phyloP scores from a whole-genome alignment of 2,797 vertebrate species.

The Sebastes baramenuke region DNA sequence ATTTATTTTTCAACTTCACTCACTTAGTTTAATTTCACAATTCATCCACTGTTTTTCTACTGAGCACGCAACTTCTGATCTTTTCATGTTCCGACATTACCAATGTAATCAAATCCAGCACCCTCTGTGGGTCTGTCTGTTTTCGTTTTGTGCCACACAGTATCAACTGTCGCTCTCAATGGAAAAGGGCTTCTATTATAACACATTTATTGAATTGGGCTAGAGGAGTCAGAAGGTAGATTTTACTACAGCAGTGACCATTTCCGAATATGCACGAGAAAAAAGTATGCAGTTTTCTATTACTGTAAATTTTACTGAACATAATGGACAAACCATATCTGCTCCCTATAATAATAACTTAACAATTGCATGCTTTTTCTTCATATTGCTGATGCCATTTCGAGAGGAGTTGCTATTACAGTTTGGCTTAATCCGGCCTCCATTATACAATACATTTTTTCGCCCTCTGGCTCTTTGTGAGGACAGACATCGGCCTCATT shows the following conservation, averaged over 20 bases:
- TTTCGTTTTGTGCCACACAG: slow-evolving; percentile 16
- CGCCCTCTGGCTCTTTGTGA: slow-evolving; percentile 35
- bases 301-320: slow-evolving; percentile 1
- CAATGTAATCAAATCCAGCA: slow-evolving; percentile 48
- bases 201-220: slow-evolving; percentile 22
- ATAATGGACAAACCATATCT: not conserved
- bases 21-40: slow-evolving; percentile 73
- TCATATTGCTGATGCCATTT: slow-evolving; percentile 15
- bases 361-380: slow-evolving; percentile 25
- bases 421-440: slow-evolving; percentile 1
- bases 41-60: slow-evolving; percentile 60
- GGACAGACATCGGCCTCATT: slow-evolving; percentile 28
- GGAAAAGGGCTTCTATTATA: slow-evolving; percentile 18
- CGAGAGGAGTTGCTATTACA: not conserved
- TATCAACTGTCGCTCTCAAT: slow-evolving; percentile 18
- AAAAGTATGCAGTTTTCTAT: not conserved
- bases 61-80: slow-evolving; percentile 49
- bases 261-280: not conserved
- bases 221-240: not conserved
- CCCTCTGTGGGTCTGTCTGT: slow-evolving; percentile 16
- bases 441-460: slow-evolving; percentile 23
- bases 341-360: slow-evolving; percentile 7
- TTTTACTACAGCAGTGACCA: not conserved
- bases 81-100: slow-evolving; percentile 51
- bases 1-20: slow-evolving; percentile 74